These are phyloP conservation scores for Pteropus rufus DNA, from an alignment of 2,797 vertebrate species.

Conservation along the genomic window DNA sequence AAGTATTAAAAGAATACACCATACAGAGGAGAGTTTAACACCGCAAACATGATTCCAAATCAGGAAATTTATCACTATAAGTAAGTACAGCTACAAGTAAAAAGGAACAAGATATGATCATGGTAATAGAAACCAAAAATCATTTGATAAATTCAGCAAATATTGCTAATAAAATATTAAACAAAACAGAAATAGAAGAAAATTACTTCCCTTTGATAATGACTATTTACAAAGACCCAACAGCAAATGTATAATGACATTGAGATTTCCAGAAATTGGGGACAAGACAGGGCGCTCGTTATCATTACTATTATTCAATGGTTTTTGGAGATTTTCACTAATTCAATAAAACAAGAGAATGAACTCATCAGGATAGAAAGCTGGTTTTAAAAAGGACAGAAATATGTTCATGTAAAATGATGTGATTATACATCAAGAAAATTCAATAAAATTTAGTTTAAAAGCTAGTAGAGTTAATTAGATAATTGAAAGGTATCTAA, in stretches of 20 bases:
- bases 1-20: background rate
- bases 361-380: background rate
- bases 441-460: slow-evolving; percentile 6
- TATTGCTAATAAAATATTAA: slow-evolving; percentile 41
- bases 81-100: slow-evolving; percentile 16
- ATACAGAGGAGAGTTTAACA: background rate
- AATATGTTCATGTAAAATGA: slow-evolving; percentile 23
- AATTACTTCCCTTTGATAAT: slow-evolving; percentile 16
- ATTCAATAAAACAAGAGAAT: background rate
- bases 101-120: background rate
- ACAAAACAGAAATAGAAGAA: slow-evolving; percentile 41
- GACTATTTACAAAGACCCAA: slow-evolving; percentile 13
- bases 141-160: slow-evolving; percentile 31
- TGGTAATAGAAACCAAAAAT: slow-evolving; percentile 9
- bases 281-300: background rate
- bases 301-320: background rate
- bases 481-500: background rate
- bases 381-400: background rate
- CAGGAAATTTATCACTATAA: background rate
- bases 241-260: slow-evolving; percentile 20
- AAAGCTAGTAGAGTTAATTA: slow-evolving; percentile 15
- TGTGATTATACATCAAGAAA: background rate
- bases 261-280: background rate
- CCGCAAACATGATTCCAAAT: background rate
- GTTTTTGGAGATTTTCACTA: background rate